Conservation (phyloP, 2,888 invertebrate species). For the Homarus gammarus region DNA sequence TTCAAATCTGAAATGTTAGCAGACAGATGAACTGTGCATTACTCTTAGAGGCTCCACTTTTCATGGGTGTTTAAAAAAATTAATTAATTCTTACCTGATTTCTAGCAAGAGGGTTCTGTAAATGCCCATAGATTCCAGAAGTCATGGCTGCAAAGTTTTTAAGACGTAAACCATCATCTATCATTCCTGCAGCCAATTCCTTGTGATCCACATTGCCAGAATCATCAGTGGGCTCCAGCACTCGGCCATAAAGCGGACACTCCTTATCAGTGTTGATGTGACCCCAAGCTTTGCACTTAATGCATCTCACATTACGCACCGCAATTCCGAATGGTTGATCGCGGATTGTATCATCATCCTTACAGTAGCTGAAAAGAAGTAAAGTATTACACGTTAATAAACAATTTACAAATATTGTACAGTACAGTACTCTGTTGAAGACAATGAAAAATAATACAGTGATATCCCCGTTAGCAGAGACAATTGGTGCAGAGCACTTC, state of each 20-base stretch:
- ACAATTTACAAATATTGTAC: too few species aligned
- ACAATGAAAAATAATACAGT: too few species aligned
- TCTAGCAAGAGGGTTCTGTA: constrained; percentile 79
- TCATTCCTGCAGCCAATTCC: constrained; percentile 92
- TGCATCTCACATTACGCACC: constrained; percentile 97
- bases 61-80: too few species aligned
- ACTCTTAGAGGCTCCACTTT: too few species aligned
- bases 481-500: too few species aligned
- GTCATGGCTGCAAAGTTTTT: constrained; percentile 82
- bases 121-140: constrained; percentile 78
- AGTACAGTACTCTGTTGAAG: too few species aligned
- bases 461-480: too few species aligned
- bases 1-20: too few species aligned
- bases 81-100: constrained; percentile 78
- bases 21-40: too few species aligned
- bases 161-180: constrained; percentile 93
- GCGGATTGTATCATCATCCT: constrained; percentile 97
- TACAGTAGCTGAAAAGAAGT: constrained; percentile 84
- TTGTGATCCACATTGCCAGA: constrained; percentile 83
- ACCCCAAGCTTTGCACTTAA: constrained; percentile 99
- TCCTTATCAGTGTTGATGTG: constrained; percentile 96
- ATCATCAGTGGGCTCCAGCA: constrained; percentile 83
- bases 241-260: constrained; percentile 92
- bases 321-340: constrained; percentile 99
- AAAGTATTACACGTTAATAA: neutral